Conservation (phyloP, 2,888 invertebrate genomes). For the Petrolisthes manimaculis region DNA sequence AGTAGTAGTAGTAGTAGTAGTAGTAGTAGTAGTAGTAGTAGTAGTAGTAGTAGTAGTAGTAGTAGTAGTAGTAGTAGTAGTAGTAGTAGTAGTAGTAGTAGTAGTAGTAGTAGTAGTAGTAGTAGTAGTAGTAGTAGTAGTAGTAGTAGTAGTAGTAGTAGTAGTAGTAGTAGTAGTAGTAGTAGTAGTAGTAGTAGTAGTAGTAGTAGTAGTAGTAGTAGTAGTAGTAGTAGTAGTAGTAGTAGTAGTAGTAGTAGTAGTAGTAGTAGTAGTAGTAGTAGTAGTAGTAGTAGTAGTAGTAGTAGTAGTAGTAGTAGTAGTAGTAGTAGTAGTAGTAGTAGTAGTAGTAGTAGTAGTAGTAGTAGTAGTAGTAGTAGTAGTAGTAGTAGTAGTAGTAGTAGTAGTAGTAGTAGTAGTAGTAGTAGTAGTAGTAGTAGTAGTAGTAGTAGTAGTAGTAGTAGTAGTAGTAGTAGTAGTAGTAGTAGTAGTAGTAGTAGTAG, state of each 20-base stretch:
- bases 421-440: slow-evolving; percentile 16
- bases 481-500: not conserved
- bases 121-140: not conserved
- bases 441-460: slow-evolving; percentile 8
- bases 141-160: not conserved
- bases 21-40: slow-evolving; percentile 13
- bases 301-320: slow-evolving; percentile 2
- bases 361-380: slow-evolving; percentile 1
- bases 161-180: slow-evolving; percentile 4
- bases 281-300: not conserved
- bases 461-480: slow-evolving; percentile 24
- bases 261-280: not conserved
- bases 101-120: not conserved
- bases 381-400: slow-evolving; percentile 16
- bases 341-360: slow-evolving; percentile 8
- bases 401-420: not conserved
- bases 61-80: not conserved
- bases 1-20: slow-evolving; percentile 8
- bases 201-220: not conserved
- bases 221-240: not conserved
- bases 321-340: not conserved
- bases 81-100: not conserved
- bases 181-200: not conserved
- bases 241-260: not conserved
- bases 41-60: not conserved